Conservation (phyloP, 2,113 vertebrate species). For the Tretioscincus oriximinensis region DNA sequence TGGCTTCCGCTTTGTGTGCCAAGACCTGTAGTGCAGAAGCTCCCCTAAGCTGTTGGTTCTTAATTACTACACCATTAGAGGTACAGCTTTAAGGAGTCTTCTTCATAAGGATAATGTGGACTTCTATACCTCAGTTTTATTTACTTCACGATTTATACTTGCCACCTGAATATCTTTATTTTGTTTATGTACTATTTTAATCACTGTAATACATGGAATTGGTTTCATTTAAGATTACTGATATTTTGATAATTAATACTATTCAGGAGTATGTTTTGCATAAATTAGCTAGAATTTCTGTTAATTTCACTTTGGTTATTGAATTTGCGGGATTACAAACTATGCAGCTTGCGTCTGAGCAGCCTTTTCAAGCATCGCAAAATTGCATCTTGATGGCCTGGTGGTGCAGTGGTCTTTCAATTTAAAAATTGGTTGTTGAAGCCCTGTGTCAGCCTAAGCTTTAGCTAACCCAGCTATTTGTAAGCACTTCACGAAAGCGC, state of each 20-base stretch:
- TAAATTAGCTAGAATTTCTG: conserved; percentile 29
- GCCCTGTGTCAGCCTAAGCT: no score
- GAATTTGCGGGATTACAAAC: conserved; percentile 14
- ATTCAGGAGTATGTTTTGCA: conserved; percentile 14
- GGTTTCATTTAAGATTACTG: conserved; percentile 23
- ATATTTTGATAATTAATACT: neutral
- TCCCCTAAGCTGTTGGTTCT: no score
- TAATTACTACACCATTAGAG: no score
- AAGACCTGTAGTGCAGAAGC: no score
- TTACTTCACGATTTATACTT: conserved; percentile 41
- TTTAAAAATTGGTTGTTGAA: no score
- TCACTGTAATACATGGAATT: conserved; percentile 10
- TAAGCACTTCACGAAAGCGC: no score
- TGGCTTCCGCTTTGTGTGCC: no score
- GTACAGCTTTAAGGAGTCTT: conserved; percentile 5
- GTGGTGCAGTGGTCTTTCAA: no score
- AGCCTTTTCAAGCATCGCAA: neutral
- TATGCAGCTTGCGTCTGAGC: neutral
- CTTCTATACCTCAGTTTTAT: conserved; percentile 41
- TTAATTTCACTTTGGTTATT: conserved; percentile 27
- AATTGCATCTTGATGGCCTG: neutral
- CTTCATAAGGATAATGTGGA: conserved; percentile 28
- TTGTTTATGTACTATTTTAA: conserved; percentile 1
- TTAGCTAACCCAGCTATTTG: no score
- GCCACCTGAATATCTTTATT: conserved; percentile 23